These are phyloP conservation scores for Lycodopsis pacificus DNA, from an alignment of 2,797 vertebrate species.

Conservation along the genomic window DNA sequence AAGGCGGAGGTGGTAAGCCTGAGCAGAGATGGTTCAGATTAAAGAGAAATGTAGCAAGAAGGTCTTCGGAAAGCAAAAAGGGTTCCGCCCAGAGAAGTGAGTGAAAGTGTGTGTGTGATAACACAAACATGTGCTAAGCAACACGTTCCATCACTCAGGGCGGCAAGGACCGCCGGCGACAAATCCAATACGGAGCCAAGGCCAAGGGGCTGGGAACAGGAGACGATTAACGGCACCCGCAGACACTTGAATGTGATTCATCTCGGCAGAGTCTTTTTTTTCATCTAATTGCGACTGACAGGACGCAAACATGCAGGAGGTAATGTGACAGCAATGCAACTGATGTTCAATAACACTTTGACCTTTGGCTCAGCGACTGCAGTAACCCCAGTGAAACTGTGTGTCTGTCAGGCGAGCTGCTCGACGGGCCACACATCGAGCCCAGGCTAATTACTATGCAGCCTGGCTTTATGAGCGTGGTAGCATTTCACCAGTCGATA, in stretches of 20 bases:
- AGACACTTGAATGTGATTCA: slow-evolving; percentile 42
- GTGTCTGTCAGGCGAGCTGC: slow-evolving; percentile 29
- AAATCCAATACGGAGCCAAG: slow-evolving; percentile 48
- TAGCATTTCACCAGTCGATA: slow-evolving; percentile 71
- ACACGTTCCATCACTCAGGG: slow-evolving; percentile 49
- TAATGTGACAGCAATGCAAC: slow-evolving; percentile 27
- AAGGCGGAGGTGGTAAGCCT: not conserved
- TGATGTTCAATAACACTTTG: slow-evolving; percentile 26
- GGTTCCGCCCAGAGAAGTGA: slow-evolving; percentile 5
- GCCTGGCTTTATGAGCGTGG: slow-evolving; percentile 63
- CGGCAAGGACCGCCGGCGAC: slow-evolving; percentile 24
- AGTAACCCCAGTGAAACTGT: slow-evolving; percentile 11
- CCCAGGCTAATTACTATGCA: slow-evolving; percentile 64
- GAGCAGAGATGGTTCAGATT: slow-evolving; percentile 39
- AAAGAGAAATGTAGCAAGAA: not conserved
- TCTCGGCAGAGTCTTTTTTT: slow-evolving; percentile 31
- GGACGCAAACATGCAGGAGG: slow-evolving; percentile 29
- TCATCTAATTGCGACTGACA: slow-evolving; percentile 26
- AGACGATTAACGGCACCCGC: slow-evolving; percentile 41
- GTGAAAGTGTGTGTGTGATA: slow-evolving; percentile 32
- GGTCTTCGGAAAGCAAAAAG: slow-evolving; percentile 4
- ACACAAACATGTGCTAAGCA: slow-evolving; percentile 43
- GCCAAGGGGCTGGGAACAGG: slow-evolving; percentile 17
- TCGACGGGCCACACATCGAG: slow-evolving; percentile 54
- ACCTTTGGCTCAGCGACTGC: slow-evolving; percentile 34